These are phyloP conservation scores for Stichodactyla helianthus DNA, from an alignment of 64 coral and sea anemone genomes.

Conservation along the genomic window DNA sequence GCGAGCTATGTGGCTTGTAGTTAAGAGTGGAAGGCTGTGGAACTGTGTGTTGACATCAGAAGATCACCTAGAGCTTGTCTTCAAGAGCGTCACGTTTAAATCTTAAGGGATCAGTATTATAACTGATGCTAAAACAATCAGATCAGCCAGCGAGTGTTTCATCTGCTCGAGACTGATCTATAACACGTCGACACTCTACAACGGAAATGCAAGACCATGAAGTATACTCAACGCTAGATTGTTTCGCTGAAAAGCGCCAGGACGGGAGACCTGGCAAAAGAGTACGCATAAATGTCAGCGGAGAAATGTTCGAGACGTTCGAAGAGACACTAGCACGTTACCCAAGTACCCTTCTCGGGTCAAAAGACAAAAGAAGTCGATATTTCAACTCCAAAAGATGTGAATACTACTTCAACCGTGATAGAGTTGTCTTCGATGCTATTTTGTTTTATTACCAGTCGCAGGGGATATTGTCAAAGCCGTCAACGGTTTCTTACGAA, in stretches of 20 bases:
- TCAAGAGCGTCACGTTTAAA: too few species aligned
- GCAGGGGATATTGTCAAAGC: conserved; percentile 52
- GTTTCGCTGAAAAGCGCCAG: background rate
- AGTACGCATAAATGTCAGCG: conserved; percentile 75
- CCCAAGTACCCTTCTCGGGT: conserved; percentile 67
- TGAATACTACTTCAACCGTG: conserved; percentile 63
- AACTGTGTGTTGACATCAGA: too few species aligned
- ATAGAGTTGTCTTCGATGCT: conserved; percentile 63
- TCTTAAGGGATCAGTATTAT: background rate
- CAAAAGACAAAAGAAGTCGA: conserved; percentile 25
- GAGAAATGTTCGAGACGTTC: conserved; percentile 77
- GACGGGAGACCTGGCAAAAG: background rate
- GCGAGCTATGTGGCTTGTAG: background rate
- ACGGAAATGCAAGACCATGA: conserved; percentile 18
- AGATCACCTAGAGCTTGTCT: too few species aligned
- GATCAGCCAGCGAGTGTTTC: too few species aligned
- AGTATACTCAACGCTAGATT: conserved; percentile 2
- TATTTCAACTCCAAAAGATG: conserved; percentile 44
- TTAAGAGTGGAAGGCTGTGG: too few species aligned
- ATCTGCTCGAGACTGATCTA: background rate
- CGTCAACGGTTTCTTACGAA: conserved; percentile 53
- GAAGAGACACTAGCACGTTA: conserved; percentile 67
- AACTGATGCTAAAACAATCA: background rate
- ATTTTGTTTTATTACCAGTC: conserved; percentile 87
- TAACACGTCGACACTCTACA: background rate